Evolutionary conservation across 1,140 invertebrate genomes (phyloP), one percentile per base, ranked within the genome.

Genomic region (Pseudoatta argentina): DNA sequence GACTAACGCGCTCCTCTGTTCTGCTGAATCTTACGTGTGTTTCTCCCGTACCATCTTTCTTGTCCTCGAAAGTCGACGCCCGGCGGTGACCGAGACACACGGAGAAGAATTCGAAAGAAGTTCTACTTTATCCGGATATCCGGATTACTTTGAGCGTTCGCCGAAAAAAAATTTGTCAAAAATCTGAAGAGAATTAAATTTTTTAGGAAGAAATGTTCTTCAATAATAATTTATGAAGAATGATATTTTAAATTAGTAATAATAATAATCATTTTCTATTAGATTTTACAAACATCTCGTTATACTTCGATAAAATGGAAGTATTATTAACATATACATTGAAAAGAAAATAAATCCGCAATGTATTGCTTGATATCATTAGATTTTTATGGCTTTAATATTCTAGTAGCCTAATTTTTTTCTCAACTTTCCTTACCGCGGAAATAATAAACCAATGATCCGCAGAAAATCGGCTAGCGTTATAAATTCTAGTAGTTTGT

Each of bases 381-480:
- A 51, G 10, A 21, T 27, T 66, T 81, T 81, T 55, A 69, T 16
- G 64, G 24, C 44, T 27, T 27, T 27, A 67, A 55, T 14, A 67
- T 24, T 67, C 77, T 39, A 53, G 6, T 67, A 12, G 44, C 55
- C 53, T 7, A 21, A 72, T 75, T 83, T 83, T 83, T 83, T 83
- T 24, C 69, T 51, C 51, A 6, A 14, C 18, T 48, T 12, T 59
- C 53, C 67, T 72, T 72, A 73, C 3, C 55, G 69, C 69, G 69
- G 24, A 75, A 83, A 83, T 83, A 75, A 83, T 83, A 83, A 83
- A 61, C 69, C 39, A 83, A 83, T 75, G 79, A 24, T 75, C 79
- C 79, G 69, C 34, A 39, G 79, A 83, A 83, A 83, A 83, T 83
- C 79, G 79, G 69, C 55, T 57, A 83, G 57, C 55, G 24, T 83